Percentiles rank a stretch among this genome's conserved stretches.
phyloP scores from a whole-genome alignment of 2,888 invertebrate genomes.

The Beris morrisii region DNA sequence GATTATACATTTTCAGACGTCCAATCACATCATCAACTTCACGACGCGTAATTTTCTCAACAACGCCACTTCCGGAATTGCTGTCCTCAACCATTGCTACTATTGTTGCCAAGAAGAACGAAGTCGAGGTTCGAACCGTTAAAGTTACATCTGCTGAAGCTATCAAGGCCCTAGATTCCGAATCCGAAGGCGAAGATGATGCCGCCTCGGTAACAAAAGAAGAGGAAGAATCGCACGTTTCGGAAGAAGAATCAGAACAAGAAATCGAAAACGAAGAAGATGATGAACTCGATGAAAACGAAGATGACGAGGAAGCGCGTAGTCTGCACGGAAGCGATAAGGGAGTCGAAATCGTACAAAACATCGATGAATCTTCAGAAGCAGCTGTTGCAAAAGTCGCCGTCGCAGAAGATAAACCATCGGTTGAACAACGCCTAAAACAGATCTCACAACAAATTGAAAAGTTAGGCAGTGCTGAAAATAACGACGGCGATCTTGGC shows the following conservation, averaged over 20 bases:
- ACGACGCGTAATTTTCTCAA: slow-evolving; percentile 45
- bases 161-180: slow-evolving; percentile 22
- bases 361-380: slow-evolving; percentile 33
- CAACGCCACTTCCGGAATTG: slow-evolving; percentile 49
- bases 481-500: slow-evolving; percentile 47
- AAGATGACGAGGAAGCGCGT: slow-evolving; percentile 32
- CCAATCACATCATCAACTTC: slow-evolving; percentile 53
- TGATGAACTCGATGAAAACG: slow-evolving; percentile 24
- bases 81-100: slow-evolving; percentile 48
- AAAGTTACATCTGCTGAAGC: not conserved
- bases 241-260: slow-evolving; percentile 32
- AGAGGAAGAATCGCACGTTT: slow-evolving; percentile 21
- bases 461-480: slow-evolving; percentile 46
- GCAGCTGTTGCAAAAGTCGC: slow-evolving; percentile 5
- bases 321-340: slow-evolving; percentile 41
- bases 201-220: slow-evolving; percentile 19
- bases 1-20: slow-evolving; percentile 45
- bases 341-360: slow-evolving; percentile 37
- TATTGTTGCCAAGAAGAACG: slow-evolving; percentile 33
- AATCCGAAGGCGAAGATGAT: slow-evolving; percentile 22
- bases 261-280: slow-evolving; percentile 40
- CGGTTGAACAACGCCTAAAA: slow-evolving; percentile 53
- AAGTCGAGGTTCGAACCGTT: slow-evolving; percentile 2
- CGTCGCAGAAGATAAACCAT: slow-evolving; percentile 43
- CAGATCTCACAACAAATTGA: slow-evolving; percentile 54